Conservation (phyloP, 2,113 vertebrate genomes). For the Hipposideros armiger region DNA sequence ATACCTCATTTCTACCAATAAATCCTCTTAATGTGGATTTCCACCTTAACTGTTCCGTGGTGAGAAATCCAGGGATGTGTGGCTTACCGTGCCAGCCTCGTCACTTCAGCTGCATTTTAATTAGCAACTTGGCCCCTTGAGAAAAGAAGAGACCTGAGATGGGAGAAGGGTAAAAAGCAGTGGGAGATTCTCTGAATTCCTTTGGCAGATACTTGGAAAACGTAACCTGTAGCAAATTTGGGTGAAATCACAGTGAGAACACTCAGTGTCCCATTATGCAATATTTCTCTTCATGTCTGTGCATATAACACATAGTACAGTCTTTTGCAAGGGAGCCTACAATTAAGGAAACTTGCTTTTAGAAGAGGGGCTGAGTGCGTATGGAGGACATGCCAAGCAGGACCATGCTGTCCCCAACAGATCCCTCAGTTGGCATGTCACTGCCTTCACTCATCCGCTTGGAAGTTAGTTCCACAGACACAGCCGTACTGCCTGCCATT, state of each 20-base stretch:
- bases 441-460: background rate
- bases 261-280: background rate
- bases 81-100: background rate
- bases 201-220: background rate
- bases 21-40: background rate
- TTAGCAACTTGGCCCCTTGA: background rate
- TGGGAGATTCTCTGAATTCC: background rate
- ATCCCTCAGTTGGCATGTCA: fast-evolving
- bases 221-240: background rate
- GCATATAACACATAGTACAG: fast-evolving
- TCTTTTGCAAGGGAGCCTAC: background rate
- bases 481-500: background rate
- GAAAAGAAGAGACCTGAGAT: background rate
- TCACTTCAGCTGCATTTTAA: background rate
- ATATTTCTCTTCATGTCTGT: background rate
- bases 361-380: background rate
- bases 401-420: background rate
- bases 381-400: fast-evolving
- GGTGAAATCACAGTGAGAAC: background rate
- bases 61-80: background rate
- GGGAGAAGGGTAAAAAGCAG: background rate
- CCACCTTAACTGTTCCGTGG: background rate
- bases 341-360: background rate
- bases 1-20: background rate
- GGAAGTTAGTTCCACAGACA: background rate